phyloP scores from a whole-genome alignment of 2,888 invertebrate species.

The Acholoe squamosa region DNA sequence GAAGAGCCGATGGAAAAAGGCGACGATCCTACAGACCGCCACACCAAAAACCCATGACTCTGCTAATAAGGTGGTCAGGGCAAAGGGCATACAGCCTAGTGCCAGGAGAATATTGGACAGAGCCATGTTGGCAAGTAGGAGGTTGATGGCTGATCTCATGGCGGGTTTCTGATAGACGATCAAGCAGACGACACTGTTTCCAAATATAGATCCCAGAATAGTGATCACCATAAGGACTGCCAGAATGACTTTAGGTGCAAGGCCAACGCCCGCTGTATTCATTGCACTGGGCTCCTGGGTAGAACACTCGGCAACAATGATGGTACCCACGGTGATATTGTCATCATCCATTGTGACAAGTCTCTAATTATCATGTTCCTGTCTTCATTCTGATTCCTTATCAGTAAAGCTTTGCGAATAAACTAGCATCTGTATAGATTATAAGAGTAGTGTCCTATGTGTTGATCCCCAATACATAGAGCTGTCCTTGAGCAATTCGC shows the following conservation, averaged over 20 bases:
- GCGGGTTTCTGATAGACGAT: conserved; percentile 77
- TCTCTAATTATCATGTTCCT: too few species aligned
- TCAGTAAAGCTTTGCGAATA: too few species aligned
- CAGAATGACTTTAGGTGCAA: conserved; percentile 12
- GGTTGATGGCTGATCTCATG: conserved; percentile 80
- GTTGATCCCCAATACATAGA: too few species aligned
- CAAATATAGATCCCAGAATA: conserved; percentile 72
- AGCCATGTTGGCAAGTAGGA: conserved; percentile 78
- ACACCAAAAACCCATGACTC: conserved; percentile 70
- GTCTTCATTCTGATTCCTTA: too few species aligned
- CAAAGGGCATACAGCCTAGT: conserved; percentile 73
- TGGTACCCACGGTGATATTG: not conserved
- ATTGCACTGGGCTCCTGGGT: not conserved
- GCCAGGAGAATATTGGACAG: conserved; percentile 74
- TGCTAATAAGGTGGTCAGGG: conserved; percentile 70
- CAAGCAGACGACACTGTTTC: conserved; percentile 77
- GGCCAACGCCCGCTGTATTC: not conserved
- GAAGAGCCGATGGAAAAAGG: conserved; percentile 73
- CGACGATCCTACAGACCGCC: conserved; percentile 69
- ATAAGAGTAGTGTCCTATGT: too few species aligned
- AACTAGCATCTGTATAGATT: too few species aligned
- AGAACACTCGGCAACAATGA: not conserved
- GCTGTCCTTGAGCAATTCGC: too few species aligned
- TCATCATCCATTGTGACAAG: not conserved
- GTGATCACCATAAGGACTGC: conserved; percentile 69